These are phyloP conservation scores for Anguilla pacifica DNA, from an alignment of 2,797 vertebrate genomes.

Conservation along the genomic window DNA sequence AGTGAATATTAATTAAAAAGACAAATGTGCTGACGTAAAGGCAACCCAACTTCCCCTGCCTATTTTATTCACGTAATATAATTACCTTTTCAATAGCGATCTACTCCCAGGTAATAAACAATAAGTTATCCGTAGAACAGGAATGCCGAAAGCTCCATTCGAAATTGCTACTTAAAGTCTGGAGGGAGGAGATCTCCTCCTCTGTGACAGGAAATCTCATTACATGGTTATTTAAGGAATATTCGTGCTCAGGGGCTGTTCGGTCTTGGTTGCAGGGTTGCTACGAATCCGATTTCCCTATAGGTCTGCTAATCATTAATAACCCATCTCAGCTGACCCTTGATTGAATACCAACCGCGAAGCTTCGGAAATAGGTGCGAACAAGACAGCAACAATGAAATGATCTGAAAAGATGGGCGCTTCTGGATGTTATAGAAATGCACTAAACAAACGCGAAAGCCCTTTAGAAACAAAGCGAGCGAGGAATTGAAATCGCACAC, in stretches of 20 bases:
- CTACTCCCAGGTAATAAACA: constrained; percentile 4
- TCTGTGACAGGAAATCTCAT: not conserved
- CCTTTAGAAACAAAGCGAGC: not conserved
- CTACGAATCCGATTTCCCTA: not conserved
- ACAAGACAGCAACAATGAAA: not conserved
- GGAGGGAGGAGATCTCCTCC: not conserved
- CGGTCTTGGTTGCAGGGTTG: not conserved
- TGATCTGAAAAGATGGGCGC: not conserved
- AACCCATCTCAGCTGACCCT: not conserved
- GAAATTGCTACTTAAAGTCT: not conserved
- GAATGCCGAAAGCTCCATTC: not conserved
- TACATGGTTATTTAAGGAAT: not conserved
- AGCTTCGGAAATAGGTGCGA: not conserved
- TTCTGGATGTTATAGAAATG: not conserved
- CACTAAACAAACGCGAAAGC: not conserved
- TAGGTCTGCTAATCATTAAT: not conserved
- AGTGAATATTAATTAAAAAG: not conserved
- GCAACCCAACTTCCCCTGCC: not conserved
- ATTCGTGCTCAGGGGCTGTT: not conserved
- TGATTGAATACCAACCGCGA: not conserved
- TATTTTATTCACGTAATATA: not conserved
- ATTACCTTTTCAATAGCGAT: not conserved
- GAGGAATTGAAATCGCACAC: constrained; percentile 7
- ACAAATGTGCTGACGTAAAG: not conserved
- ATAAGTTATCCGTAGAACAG: not conserved